Percentiles rank a stretch among this genome's conserved stretches.
Conservation (phyloP, 2,797 vertebrate species). For the Chaenodraco wilsoni region DNA sequence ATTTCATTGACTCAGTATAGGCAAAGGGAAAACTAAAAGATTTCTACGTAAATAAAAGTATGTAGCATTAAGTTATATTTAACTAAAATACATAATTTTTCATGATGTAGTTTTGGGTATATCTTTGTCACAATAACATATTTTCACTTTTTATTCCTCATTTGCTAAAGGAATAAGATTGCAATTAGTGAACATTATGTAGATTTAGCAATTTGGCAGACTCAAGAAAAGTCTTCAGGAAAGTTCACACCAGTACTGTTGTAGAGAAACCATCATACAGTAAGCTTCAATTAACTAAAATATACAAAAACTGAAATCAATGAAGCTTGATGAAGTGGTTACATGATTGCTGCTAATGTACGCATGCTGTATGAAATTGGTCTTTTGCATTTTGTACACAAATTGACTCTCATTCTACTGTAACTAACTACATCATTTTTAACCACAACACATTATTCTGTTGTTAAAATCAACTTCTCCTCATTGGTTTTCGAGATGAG, state of each 20-base stretch:
- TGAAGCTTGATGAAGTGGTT: not conserved
- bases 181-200: not conserved
- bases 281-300: too few species aligned
- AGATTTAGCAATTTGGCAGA: not conserved
- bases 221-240: not conserved
- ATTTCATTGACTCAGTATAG: too few species aligned
- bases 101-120: too few species aligned
- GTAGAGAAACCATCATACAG: slow-evolving; percentile 8
- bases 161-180: not conserved
- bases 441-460: not conserved
- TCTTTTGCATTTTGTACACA: not conserved
- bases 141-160: too few species aligned
- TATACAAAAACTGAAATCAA: too few species aligned
- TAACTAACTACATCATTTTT: not conserved
- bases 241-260: slow-evolving; percentile 2
- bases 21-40: too few species aligned
- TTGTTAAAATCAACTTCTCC: not conserved
- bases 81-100: too few species aligned
- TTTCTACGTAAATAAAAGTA: too few species aligned
- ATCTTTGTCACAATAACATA: too few species aligned
- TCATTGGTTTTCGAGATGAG: slow-evolving; percentile 26
- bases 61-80: too few species aligned
- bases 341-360: not conserved
- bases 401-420: not conserved
- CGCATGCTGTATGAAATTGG: not conserved